These are phyloP conservation scores for Herminia tarsipennalis DNA, from an alignment of 2,888 invertebrate species.

Conservation along the genomic window DNA sequence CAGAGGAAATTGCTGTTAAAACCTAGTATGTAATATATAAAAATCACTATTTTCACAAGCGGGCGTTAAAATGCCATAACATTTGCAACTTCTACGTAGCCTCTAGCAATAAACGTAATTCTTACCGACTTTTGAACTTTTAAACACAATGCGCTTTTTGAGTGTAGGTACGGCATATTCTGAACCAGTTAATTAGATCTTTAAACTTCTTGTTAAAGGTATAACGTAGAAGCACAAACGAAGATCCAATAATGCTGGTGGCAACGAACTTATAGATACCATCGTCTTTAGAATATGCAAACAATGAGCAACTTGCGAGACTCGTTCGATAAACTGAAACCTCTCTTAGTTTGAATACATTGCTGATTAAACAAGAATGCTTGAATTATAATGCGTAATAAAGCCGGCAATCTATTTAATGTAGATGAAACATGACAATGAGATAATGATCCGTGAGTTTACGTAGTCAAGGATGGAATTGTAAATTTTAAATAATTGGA, in stretches of 20 bases:
- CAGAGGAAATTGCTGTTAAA: too few species aligned
- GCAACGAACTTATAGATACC: constrained; percentile 33
- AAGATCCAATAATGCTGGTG: constrained; percentile 39
- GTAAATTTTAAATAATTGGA: constrained; percentile 49
- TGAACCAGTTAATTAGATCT: constrained; percentile 34
- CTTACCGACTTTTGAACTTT: constrained; percentile 16
- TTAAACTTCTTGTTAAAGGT: constrained; percentile 18
- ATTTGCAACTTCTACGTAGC: constrained; percentile 1
- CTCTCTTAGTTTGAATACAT: constrained; percentile 47
- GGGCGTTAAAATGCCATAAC: background rate
- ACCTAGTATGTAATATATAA: too few species aligned
- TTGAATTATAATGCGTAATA: constrained; percentile 35
- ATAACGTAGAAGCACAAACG: constrained; percentile 25
- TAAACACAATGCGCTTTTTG: constrained; percentile 28
- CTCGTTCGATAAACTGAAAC: constrained; percentile 39
- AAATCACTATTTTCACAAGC: too few species aligned
- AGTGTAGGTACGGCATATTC: constrained; percentile 15
- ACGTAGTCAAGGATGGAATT: constrained; percentile 24
- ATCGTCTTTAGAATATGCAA: constrained; percentile 50
- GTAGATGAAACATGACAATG: constrained; percentile 10
- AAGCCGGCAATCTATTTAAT: constrained; percentile 35
- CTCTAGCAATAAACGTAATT: constrained; percentile 11
- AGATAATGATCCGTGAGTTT: constrained; percentile 29
- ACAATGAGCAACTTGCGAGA: constrained; percentile 48
- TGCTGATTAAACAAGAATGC: constrained; percentile 47